These are phyloP conservation scores for Mormyrus proboscirostris DNA, from an alignment of 2,797 vertebrate species.

Conservation along the genomic window DNA sequence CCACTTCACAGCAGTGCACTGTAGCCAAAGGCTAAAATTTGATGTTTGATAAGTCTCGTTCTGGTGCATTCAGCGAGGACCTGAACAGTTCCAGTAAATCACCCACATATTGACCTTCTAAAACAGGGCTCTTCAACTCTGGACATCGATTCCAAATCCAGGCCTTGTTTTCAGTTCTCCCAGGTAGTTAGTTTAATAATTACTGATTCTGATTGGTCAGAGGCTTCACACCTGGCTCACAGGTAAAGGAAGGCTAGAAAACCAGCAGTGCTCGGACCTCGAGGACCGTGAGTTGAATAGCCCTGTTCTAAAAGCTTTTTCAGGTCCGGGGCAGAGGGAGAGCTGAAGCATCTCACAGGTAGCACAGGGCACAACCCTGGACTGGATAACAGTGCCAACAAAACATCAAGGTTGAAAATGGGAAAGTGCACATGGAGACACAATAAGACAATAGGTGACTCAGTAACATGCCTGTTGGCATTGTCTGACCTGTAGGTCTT, in stretches of 20 bases:
- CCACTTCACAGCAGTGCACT: neutral
- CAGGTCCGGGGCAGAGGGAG: neutral
- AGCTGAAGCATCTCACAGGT: neutral
- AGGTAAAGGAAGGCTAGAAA: no score
- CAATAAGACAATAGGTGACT: neutral
- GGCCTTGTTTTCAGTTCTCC: no score
- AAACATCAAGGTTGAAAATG: neutral
- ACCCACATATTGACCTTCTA: neutral
- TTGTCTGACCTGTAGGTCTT: neutral
- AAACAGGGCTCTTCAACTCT: no score
- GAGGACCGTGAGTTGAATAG: no score
- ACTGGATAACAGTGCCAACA: neutral
- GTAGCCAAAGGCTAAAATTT: neutral
- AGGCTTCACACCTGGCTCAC: no score
- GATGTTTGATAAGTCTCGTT: neutral
- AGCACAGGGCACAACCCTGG: neutral
- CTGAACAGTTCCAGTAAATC: neutral
- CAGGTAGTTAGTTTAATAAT: no score
- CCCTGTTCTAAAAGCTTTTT: neutral
- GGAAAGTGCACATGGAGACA: neutral
- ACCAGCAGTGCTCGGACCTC: no score
- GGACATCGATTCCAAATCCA: no score
- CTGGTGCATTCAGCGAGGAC: neutral
- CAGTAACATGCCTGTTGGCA: neutral
- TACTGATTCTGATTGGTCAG: no score